Conservation (phyloP, 2,113 vertebrate genomes). For the Laticauda colubrina region DNA sequence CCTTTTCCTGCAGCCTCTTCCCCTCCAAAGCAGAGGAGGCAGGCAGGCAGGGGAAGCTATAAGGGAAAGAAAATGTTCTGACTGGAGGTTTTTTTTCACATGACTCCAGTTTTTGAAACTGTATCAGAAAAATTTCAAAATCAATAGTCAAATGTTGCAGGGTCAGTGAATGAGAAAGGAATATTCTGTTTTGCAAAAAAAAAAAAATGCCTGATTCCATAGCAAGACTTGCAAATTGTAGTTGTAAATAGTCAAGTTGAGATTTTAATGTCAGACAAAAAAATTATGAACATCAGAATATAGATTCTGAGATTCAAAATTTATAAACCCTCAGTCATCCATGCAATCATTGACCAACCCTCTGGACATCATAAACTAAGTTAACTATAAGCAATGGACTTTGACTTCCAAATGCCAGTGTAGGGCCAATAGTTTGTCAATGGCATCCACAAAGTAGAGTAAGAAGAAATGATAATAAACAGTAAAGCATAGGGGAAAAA, state of each 20-base stretch:
- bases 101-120: fast-evolving
- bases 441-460: background rate
- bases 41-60: too few relatives aligned
- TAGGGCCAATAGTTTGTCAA: background rate
- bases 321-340: background rate
- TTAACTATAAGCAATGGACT: background rate
- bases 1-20: background rate
- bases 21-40: background rate
- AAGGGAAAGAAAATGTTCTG: background rate
- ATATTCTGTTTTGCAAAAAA: background rate
- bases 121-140: background rate
- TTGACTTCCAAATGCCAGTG: background rate
- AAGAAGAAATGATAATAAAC: background rate
- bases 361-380: background rate
- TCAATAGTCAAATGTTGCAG: background rate
- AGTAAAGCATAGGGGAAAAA: background rate
- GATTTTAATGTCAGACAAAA: background rate
- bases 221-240: background rate
- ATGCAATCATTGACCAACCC: background rate
- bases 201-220: background rate
- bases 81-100: background rate
- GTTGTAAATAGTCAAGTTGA: background rate
- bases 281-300: background rate
- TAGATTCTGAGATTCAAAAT: background rate
- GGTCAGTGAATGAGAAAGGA: background rate